Base-by-base conservation (phyloP, 1,140 invertebrate genomes). In the Drosophila aff. region DNA sequence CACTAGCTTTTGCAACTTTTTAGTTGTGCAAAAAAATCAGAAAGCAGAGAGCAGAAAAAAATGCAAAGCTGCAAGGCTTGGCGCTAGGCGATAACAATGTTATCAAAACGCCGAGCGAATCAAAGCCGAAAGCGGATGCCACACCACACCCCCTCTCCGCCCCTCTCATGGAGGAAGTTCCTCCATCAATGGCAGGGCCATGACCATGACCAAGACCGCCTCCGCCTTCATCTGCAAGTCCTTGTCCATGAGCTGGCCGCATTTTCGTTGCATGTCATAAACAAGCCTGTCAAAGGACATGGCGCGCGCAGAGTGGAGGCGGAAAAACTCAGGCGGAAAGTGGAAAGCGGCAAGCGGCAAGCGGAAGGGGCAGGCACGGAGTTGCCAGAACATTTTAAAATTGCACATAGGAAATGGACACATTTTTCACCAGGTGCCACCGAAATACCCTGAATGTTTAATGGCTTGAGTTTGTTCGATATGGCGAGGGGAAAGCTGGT, bases 241-340 rank as follows among this genome's bases (percentile, higher is more conserved):
- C 50, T 23, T 43, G 38, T 53, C 33, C 26, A 46, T 67, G 33
- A 76, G 55, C 53, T 59, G 46, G 72, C 46, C 72, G 41, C 74
- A 76, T 76, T 76, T 67, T 67, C 65, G 64, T 69, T 62, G 75
- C 57, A 62, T 69, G 75, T 69, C 75, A 78, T 78, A 78, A 78
- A 78, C 75, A 78, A 78, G 76, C 55, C 28, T 62, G 74, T 68
- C 46, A 67, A 50, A 46, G 53, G 11, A 26, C 61, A 40, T 40
- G 43, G 38, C 21, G 16, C 18, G 3, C 26, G 23, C 18, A 7
- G 26, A 4, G 21, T 13, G 41, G 16, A 28, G 28, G 31, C 2
- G 9, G 36, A 10, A 31, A 31, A 50, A 38, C 31, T 31, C 49
- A 26, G 16, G 15, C 8, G 18, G 55, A 58, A 58, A n/a, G 33